These are phyloP conservation scores for Zoanthus solanderi DNA, from an alignment of 92 coral and sea anemone genomes.

Conservation along the genomic window DNA sequence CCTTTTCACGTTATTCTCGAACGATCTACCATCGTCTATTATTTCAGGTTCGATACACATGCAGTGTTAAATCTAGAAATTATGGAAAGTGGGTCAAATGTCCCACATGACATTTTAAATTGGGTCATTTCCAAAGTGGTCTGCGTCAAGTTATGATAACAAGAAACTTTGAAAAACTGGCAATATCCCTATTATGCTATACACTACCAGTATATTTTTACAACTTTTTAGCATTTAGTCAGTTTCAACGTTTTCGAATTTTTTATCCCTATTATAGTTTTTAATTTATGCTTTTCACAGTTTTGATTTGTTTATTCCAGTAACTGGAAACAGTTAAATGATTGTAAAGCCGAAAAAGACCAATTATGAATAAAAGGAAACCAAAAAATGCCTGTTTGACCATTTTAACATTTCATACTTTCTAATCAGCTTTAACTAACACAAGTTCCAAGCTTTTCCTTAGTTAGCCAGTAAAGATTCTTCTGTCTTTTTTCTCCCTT, in stretches of 20 bases:
- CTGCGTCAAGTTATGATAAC: constrained; percentile 44
- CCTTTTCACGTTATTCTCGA: neutral
- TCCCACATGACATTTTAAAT: neutral
- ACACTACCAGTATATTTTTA: constrained; percentile 48
- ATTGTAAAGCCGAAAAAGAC: constrained; percentile 54
- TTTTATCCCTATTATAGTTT: constrained; percentile 32
- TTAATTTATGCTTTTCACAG: constrained; percentile 35
- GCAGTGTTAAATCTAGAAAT: neutral
- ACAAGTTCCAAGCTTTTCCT: constrained; percentile 32
- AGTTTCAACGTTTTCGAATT: constrained; percentile 43
- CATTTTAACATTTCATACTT: constrained; percentile 39
- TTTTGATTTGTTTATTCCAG: constrained; percentile 38
- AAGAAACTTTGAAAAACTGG: constrained; percentile 50
- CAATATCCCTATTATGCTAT: constrained; percentile 48
- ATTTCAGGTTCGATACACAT: neutral
- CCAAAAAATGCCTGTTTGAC: constrained; percentile 44
- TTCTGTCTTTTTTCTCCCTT: constrained; percentile 47
- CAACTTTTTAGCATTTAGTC: constrained; percentile 21
- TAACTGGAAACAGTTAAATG: constrained; percentile 52
- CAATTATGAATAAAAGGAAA: constrained; percentile 51
- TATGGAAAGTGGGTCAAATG: neutral
- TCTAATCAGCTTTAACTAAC: neutral
- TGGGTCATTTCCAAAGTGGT: constrained; percentile 41
- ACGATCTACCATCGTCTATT: neutral
- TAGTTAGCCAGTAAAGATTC: constrained; percentile 49